These are phyloP conservation scores for Agriopis marginaria DNA, from an alignment of 2,888 invertebrate genomes.

Conservation along the genomic window DNA sequence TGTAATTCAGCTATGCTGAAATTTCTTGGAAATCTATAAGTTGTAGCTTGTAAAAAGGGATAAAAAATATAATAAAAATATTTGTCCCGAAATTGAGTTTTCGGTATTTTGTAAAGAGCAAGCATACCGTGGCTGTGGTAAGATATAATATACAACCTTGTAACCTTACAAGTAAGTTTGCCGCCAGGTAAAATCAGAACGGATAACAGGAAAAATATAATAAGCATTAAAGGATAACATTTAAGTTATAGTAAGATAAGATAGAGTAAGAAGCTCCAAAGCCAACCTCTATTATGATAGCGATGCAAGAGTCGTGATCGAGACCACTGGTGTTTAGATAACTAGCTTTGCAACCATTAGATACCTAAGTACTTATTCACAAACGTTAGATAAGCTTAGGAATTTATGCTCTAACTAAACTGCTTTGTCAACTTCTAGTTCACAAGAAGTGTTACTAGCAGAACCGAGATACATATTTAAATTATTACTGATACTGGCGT, in stretches of 20 bases:
- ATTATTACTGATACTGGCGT: too few relatives aligned
- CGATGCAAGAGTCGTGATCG: constrained; percentile 10
- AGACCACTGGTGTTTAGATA: constrained; percentile 13
- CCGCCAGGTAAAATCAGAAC: background rate
- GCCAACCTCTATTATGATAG: constrained; percentile 21
- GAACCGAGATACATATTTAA: too few relatives aligned
- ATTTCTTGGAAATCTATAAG: too few relatives aligned
- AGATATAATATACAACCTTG: background rate
- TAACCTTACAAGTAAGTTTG: background rate
- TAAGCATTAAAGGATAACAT: constrained; percentile 1
- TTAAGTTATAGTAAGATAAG: constrained; percentile 8
- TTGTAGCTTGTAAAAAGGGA: too few relatives aligned
- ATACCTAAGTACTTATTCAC: background rate
- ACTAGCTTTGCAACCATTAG: constrained; percentile 8
- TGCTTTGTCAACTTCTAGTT: background rate
- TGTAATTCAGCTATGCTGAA: too few relatives aligned
- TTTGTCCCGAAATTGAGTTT: too few relatives aligned
- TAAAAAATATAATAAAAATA: too few relatives aligned
- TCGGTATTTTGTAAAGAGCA: background rate
- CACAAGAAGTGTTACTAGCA: background rate
- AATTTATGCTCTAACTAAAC: background rate
- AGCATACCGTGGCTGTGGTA: background rate
- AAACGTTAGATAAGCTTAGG: background rate
- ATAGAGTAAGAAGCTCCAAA: background rate
- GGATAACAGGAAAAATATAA: constrained; percentile 11